These are phyloP conservation scores for Tragelaphus scriptus DNA, from an alignment of 2,113 vertebrate species.

Conservation along the genomic window DNA sequence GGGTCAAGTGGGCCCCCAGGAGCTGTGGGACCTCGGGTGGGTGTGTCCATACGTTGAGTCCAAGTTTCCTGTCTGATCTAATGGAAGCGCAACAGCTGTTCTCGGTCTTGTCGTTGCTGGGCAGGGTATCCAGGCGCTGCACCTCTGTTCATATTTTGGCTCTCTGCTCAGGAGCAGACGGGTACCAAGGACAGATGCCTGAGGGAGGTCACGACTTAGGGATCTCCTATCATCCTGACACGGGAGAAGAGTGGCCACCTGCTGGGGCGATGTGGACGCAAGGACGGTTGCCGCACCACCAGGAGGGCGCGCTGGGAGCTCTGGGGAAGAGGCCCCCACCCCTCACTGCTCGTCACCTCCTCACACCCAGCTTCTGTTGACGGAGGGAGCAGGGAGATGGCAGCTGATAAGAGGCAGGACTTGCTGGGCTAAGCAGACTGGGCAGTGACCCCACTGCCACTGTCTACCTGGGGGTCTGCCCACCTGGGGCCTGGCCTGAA, in stretches of 20 bases:
- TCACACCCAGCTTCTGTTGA: not conserved
- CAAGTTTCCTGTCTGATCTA: not conserved
- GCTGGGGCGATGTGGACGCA: not conserved
- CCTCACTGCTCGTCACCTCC: not conserved
- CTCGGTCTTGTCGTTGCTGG: not conserved
- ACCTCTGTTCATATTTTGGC: constrained; percentile 21
- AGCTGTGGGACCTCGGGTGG: not conserved
- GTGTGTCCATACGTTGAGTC: not conserved
- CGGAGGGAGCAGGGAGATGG: not conserved
- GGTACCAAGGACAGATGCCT: constrained; percentile 54
- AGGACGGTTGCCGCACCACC: not conserved
- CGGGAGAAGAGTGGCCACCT: constrained; percentile 29
- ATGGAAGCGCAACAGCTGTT: not conserved
- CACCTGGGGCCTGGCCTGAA: not conserved
- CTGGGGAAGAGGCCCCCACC: not conserved
- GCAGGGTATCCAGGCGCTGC: not conserved
- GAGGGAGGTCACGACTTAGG: constrained; percentile 4
- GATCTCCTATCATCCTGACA: constrained; percentile 61
- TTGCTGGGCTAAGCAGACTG: not conserved
- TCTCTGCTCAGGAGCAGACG: constrained; percentile 13
- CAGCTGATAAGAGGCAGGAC: not conserved
- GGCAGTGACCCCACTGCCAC: not conserved
- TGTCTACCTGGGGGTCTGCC: no score
- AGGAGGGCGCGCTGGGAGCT: not conserved
- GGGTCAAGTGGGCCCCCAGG: not conserved